Evolutionary conservation across 2,888 invertebrate species (phyloP), one percentile per base, ranked within the genome.

Genomic region (Polydrusus cervinus): DNA sequence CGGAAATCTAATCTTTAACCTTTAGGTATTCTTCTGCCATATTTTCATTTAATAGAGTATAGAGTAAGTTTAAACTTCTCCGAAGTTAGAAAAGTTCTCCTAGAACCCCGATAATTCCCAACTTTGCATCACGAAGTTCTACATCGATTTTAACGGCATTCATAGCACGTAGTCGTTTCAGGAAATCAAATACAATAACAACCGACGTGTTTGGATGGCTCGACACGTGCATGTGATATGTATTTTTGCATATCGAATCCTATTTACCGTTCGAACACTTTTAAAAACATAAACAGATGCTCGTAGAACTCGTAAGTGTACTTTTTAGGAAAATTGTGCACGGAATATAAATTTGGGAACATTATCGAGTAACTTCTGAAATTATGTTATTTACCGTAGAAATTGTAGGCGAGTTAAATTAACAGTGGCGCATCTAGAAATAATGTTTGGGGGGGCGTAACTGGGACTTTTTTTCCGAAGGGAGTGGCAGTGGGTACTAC

Each of bases 21-120:
- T 25, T 3, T 25, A 25, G 5, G 25, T 3, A 25, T 25, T 25
- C 25, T 25, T 25, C 25, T 25, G 25, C 25, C 25, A 25, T 5
- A 25, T 25, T 25, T 8, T 8, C 34, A 6, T 34, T 34, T 10
- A 34, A 34, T 34, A 8, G 7, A 30, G 3, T 30, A 30, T 30
- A 30, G 30, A n/a, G 13, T n/a, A n/a, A 43, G n/a, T n/a, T 51
- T 51, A 20, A 20, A 51, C 20, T 51, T 11, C 18, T 11, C 25
- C 20, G 86, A 82, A 85, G 85, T 81, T 16, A 69, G 16, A n/a
- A 60, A 38, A 38, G 55, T 55, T 14, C 34, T 30, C 38, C 18
- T 18, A 60, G 3, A 34, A 1, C 34, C n/a, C n/a, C 34, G 14
- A 34, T 34, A 34, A 55, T 55, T 34, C 38, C 16, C 10, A 60